These are phyloP conservation scores for Catagonus wagneri DNA, from an alignment of 2,113 vertebrate genomes.

Conservation along the genomic window DNA sequence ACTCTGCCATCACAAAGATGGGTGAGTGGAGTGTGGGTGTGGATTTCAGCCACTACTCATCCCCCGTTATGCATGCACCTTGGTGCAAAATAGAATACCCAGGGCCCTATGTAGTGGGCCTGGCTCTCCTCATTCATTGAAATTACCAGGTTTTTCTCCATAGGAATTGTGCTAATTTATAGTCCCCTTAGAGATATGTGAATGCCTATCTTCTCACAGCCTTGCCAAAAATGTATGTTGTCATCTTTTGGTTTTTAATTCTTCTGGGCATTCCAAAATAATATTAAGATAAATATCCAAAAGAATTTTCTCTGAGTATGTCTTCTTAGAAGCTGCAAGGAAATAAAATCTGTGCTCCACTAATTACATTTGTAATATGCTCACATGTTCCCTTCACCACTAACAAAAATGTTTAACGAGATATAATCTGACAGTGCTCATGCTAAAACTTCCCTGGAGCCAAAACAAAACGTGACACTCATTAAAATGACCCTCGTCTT, in stretches of 20 bases:
- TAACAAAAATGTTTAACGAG: conserved; percentile 29
- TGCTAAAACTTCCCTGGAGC: conserved; percentile 36
- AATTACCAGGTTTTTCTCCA: neutral
- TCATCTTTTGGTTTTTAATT: neutral
- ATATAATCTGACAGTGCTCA: conserved; percentile 5
- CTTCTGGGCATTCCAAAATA: neutral
- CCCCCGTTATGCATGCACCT: neutral
- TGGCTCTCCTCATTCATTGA: neutral
- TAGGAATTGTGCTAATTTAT: neutral
- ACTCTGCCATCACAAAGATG: neutral
- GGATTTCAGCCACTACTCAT: neutral
- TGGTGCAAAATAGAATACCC: neutral
- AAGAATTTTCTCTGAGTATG: neutral
- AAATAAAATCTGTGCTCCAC: neutral
- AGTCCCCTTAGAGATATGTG: neutral
- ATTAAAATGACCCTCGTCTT: conserved; percentile 45
- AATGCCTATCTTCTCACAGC: neutral
- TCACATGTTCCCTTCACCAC: neutral
- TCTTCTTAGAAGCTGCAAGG: neutral
- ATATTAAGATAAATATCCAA: neutral
- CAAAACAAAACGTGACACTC: conserved; percentile 64
- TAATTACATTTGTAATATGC: conserved; percentile 47
- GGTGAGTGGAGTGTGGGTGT: neutral
- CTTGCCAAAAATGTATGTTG: neutral
- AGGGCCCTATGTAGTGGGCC: neutral